Base-by-base conservation (phyloP, 2,797 vertebrate species). In the Jordanella pulchra region DNA sequence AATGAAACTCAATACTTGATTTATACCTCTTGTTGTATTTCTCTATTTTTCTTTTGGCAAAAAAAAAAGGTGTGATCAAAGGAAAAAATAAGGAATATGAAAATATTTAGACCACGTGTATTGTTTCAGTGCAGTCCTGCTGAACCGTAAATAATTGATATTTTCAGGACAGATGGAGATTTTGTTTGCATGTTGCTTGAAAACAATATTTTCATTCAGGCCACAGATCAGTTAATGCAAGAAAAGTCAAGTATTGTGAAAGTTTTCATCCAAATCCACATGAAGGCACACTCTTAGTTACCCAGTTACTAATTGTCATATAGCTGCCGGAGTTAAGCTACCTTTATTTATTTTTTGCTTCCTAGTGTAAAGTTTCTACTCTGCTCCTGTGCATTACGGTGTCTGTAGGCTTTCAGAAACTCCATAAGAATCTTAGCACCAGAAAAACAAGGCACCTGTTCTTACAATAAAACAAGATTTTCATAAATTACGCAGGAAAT, bases 361-460 rank as follows among this genome's bases (percentile, higher is more conserved):
- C 51, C 58, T 90, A 90, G 89, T 89, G 86, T 89, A 87, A 51
- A 83, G 85, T 82, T 84, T 84, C 85, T 63, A 76, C 83, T 87
- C 84, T 88, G 79, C 23, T 70, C 11, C 47, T 21, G 3, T 70
- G 71, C 70, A n/a, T 71, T 6, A 7, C 54, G 42, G 71, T 65
- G 27, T 70, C n/a, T 75, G 50, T 32, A 67, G 14, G 50, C 27
- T 42, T 45, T 0, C 67, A 14, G 27, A 28, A 30, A 68, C 23
- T 13, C 47, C 58, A 30, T 75, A 61, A 51, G 39, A 45, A 67
- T 72, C 66, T 30, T 88, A 92, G 90, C 90, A 92, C 89, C 91
- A 90, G 74, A 78, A 67, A 88, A 75, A 32, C n/a, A 77, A 83
- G 67, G 73, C 82, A 86, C 73, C 14, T 60, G 71, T 76, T 77